These are phyloP conservation scores for Cyrtodaria siliqua DNA, from an alignment of 2,888 invertebrate species.

Conservation along the genomic window DNA sequence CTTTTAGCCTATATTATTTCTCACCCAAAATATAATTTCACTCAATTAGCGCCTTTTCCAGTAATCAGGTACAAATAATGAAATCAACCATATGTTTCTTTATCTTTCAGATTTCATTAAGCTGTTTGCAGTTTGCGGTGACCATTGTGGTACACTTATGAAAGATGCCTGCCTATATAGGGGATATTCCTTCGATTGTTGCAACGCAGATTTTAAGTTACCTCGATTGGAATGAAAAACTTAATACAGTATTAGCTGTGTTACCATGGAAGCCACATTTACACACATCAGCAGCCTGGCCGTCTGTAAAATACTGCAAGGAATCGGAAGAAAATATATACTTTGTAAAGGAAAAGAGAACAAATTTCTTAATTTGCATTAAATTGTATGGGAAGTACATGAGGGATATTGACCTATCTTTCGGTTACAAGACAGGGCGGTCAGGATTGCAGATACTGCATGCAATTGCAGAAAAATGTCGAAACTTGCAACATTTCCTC, in stretches of 20 bases:
- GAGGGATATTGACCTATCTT: slow-evolving; percentile 60
- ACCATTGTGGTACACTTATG: too few relatives aligned
- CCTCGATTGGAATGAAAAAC: slow-evolving; percentile 69
- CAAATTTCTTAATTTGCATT: slow-evolving; percentile 61
- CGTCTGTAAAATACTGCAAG: slow-evolving; percentile 53
- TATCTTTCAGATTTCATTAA: too few relatives aligned
- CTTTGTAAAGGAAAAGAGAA: slow-evolving; percentile 68
- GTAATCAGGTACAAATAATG: too few relatives aligned
- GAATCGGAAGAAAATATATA: slow-evolving; percentile 72
- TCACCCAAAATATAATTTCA: too few relatives aligned
- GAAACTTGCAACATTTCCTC: slow-evolving; percentile 54
- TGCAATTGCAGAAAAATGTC: slow-evolving; percentile 65
- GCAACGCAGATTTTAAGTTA: slow-evolving; percentile 63
- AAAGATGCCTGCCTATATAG: slow-evolving; percentile 21
- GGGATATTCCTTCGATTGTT: slow-evolving; percentile 66
- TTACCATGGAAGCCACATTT: slow-evolving; percentile 59
- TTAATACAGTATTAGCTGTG: slow-evolving; percentile 48
- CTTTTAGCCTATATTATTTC: too few relatives aligned
- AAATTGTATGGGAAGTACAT: slow-evolving; percentile 70
- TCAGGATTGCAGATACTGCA: slow-evolving; percentile 63
- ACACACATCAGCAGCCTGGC: slow-evolving; percentile 64
- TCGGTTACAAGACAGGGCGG: slow-evolving; percentile 64
- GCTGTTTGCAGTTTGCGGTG: too few relatives aligned
- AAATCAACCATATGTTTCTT: too few relatives aligned
- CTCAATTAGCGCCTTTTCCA: too few relatives aligned